Conservation (phyloP, 2,113 vertebrate species). For the Psittacula cyanocephala region DNA sequence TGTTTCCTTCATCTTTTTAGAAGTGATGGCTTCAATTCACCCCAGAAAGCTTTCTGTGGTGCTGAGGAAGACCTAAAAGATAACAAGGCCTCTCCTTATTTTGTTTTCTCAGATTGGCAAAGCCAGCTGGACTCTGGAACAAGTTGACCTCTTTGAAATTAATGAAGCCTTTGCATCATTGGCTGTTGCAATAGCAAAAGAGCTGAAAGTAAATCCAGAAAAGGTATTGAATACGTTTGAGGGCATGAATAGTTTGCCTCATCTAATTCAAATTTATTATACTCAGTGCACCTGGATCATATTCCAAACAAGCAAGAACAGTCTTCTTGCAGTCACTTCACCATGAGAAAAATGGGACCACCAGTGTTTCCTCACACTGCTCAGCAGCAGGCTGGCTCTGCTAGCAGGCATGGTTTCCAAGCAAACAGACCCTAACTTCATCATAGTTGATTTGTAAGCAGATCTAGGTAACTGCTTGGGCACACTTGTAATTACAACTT, state of each 20-base stretch:
- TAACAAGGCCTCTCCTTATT: neutral
- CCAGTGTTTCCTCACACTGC: rapidly evolving
- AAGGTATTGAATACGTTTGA: conserved; percentile 77
- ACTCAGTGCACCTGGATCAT: neutral
- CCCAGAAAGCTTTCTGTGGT: neutral
- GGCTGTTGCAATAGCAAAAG: conserved; percentile 83
- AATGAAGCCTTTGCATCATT: conserved; percentile 94
- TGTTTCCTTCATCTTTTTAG: neutral
- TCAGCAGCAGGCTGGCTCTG: rapidly evolving
- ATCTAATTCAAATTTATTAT: neutral
- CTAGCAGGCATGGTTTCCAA: rapidly evolving
- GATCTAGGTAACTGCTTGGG: neutral
- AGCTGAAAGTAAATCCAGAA: conserved; percentile 86
- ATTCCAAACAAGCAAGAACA: neutral
- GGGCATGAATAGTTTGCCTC: neutral
- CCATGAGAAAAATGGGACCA: neutral
- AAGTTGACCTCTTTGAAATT: conserved; percentile 93
- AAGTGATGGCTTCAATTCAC: neutral
- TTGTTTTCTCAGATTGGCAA: conserved; percentile 81
- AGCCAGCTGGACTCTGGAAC: conserved; percentile 87
- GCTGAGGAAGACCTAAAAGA: neutral
- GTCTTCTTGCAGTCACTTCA: neutral
- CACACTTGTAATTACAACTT: neutral
- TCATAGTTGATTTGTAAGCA: too few relatives aligned
- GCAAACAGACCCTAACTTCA: rapidly evolving